Conservation (phyloP, 2,888 invertebrate species). For the Mesoligia furuncula region DNA sequence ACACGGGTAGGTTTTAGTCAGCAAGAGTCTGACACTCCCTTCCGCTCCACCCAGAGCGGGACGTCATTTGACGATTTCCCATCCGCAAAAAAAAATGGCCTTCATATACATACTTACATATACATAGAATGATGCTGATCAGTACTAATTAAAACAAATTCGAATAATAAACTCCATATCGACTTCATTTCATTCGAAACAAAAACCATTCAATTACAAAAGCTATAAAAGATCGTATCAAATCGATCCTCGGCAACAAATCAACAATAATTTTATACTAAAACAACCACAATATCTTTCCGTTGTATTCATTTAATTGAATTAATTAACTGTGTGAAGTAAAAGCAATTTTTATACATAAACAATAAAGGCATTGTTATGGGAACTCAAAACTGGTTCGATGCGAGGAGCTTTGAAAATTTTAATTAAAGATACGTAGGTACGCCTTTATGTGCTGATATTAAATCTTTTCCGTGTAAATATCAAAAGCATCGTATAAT, state of each 20-base stretch:
- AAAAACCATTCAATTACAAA: slow-evolving; percentile 60
- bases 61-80: no score
- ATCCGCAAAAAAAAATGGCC: no score
- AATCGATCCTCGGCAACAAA: slow-evolving; percentile 52
- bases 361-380: slow-evolving; percentile 68
- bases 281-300: slow-evolving; percentile 37
- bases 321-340: slow-evolving; percentile 72
- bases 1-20: no score
- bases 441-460: slow-evolving; percentile 67
- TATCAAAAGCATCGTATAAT: slow-evolving; percentile 62
- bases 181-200: slow-evolving; percentile 46
- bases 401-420: slow-evolving; percentile 72
- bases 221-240: slow-evolving; percentile 58
- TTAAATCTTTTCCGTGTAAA: slow-evolving; percentile 67
- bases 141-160: slow-evolving; percentile 54
- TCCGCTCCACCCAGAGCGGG: no score
- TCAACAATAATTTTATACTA: slow-evolving; percentile 46
- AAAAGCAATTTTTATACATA: slow-evolving; percentile 72
- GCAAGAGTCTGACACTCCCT: no score
- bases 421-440: slow-evolving; percentile 79
- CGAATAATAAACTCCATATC: slow-evolving; percentile 41
- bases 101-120: no score
- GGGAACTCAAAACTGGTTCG: slow-evolving; percentile 48
- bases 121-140: no score
- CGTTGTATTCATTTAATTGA: slow-evolving; percentile 60